Conservation (phyloP, 2,113 vertebrate species). For the Tychaedon coryphoeus region DNA sequence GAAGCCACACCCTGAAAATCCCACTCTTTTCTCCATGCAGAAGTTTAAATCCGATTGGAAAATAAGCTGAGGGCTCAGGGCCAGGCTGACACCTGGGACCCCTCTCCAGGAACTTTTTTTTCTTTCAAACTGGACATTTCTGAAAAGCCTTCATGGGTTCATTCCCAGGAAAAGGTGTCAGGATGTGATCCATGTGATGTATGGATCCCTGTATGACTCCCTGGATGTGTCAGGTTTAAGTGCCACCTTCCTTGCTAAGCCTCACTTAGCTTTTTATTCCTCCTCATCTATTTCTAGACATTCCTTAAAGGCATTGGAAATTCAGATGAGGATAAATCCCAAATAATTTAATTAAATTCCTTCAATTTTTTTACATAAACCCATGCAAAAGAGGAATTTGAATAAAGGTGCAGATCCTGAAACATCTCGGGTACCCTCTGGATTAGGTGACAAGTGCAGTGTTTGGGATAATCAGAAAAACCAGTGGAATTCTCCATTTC, state of each 20-base stretch:
- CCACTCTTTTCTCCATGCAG: background rate
- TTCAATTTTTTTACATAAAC: background rate
- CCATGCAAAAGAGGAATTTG: background rate
- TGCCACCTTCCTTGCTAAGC: background rate
- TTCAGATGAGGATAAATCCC: background rate
- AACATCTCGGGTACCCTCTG: accelerated
- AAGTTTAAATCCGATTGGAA: background rate
- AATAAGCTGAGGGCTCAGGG: background rate
- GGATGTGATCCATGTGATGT: background rate
- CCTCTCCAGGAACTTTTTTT: background rate
- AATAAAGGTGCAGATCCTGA: accelerated
- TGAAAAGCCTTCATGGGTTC: background rate
- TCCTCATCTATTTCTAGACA: background rate
- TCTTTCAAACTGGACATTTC: background rate
- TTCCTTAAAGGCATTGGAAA: background rate
- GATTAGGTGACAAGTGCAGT: background rate
- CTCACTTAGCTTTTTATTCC: background rate
- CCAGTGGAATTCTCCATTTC: accelerated
- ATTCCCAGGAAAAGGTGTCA: background rate
- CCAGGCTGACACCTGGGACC: background rate
- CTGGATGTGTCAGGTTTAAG: background rate
- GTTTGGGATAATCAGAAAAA: background rate
- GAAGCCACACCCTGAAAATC: background rate
- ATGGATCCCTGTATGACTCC: background rate
- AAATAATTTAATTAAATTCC: background rate